Evolutionary conservation across 37 sponge, comb jelly and placozoan genomes (phyloP), one percentile per base, ranked within the genome.

Genomic region (Ianthella basta): DNA sequence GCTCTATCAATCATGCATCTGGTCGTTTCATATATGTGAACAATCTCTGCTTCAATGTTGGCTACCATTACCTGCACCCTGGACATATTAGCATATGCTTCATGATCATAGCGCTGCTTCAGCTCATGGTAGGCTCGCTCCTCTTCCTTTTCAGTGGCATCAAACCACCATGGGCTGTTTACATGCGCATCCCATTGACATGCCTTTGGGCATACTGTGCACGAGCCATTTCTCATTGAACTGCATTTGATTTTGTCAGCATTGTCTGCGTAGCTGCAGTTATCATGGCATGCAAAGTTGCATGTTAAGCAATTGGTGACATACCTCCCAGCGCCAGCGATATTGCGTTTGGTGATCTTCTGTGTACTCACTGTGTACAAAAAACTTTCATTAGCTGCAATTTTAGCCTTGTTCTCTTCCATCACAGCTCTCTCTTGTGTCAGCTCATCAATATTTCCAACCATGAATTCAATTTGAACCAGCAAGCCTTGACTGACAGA

Each of bases 221-320:
- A 94, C 1, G 30, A 10, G 3, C 8, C 50, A 8, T 3, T 44
- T 18, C 81, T 44, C 95, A 95, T 95, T 4, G 92, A 92, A 44
- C 72, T 10, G 72, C 95, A 95, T 2, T 70, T 82, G 34, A 18
- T 79, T 64, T 89, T 91, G 59, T 91, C 85, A 4, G 19, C 60
- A 44, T 95, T 90, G 32, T 89, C 60, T 59, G 82, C 41, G 72
- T 60, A 38, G 3, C 50, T 55, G 60, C 95, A 95, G 10, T 23
- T 18, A 24, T 80, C 13, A 75, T 95, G 95, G 56, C 95, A 95
- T 19, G 95, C 91, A 41, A 33, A 77, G 67, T 95, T 85, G 50
- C 95, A 95, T 1, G 19, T 86, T 12, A 83, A 57, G 54, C 95
- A 95, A 75, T 88, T 94, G 55, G 92, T 94, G 21, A 80, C 87